These are phyloP conservation scores for Sepiola atlantica DNA, from an alignment of 2,888 invertebrate genomes.

Conservation along the genomic window DNA sequence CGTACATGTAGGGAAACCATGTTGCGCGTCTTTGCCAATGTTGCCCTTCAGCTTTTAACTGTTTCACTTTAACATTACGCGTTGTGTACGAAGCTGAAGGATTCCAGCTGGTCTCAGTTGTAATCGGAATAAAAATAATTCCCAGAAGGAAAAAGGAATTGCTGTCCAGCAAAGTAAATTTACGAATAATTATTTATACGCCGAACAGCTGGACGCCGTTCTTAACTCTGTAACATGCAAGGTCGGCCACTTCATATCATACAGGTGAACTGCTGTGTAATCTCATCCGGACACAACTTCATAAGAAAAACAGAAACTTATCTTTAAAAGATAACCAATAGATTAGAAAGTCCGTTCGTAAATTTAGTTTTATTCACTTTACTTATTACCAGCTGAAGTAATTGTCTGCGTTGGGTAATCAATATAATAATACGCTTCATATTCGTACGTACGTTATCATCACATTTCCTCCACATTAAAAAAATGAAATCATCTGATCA, in stretches of 20 bases:
- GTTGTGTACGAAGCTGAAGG: background rate
- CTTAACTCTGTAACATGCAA: background rate
- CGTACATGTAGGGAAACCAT: background rate
- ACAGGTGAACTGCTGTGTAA: background rate
- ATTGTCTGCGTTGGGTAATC: too few relatives aligned
- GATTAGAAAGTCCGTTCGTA: background rate
- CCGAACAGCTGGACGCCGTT: background rate
- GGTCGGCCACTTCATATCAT: background rate
- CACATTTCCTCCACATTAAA: too few relatives aligned
- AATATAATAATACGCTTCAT: too few relatives aligned
- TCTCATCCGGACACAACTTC: background rate
- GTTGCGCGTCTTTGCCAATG: background rate
- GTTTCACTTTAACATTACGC: background rate
- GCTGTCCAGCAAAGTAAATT: background rate
- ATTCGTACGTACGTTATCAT: too few relatives aligned
- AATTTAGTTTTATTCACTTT: background rate
- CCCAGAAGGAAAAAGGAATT: background rate
- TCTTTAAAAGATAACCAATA: background rate
- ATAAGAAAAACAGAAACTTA: background rate
- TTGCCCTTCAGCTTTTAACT: background rate
- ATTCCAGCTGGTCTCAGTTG: background rate
- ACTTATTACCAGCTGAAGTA: too few relatives aligned
- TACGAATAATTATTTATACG: background rate
- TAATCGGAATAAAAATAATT: background rate
- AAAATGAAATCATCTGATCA: too few relatives aligned